Base-by-base conservation (phyloP, 2,797 vertebrate genomes). In the Pseudochaenichthys georgianus region DNA sequence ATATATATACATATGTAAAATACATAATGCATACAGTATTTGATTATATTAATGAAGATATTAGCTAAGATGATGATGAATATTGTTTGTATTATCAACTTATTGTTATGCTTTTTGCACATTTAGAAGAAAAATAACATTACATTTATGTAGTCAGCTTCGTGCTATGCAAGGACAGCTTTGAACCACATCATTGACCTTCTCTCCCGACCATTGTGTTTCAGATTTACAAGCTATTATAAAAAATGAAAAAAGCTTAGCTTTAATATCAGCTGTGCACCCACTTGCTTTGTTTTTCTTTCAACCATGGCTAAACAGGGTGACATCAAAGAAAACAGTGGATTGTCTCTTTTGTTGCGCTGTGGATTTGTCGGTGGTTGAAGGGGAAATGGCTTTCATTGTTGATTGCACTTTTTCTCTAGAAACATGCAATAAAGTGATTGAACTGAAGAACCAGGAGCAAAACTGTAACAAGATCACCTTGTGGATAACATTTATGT, bases 81-180 rank as follows among this genome's bases (percentile, higher is more conserved):
- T 93, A 94, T 94, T 93, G 92, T 92, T 97, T 96, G 94, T 94
- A 95, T 93, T 93, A 86, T 94, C 92, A 96, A 96, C 92, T 85
- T 96, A 96, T 97, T 93, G 94, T 96, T 97, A 96, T 96, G 96
- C 96, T 95, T 96, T 98, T 98, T 97, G 96, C 96, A 98, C 96
- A 98, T 95, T 91, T 98, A 97, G 96, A 95, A 92, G 93, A 96
- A 90, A 75, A 93, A 95, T 94, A 89, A 87, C 96, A 96, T 96
- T 95, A 96, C 95, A 95, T 97, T 92, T 88, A 94, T 83, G 88
- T 97, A 97, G 96, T 97, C 93, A 94, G 97, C 97, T 97, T 99
- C 90, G 95, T 98, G 97, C 98, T 98, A 98, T 97, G 96, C 97
- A 98, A 98, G 93, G 95, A 97, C 90, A 95, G 96, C 96, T 96